A percentile compares a stretch with the other conserved stretches of the same genome.
These are phyloP conservation scores for Cololabis saira DNA, from an alignment of 2,113 vertebrate species.

Conservation along the genomic window DNA sequence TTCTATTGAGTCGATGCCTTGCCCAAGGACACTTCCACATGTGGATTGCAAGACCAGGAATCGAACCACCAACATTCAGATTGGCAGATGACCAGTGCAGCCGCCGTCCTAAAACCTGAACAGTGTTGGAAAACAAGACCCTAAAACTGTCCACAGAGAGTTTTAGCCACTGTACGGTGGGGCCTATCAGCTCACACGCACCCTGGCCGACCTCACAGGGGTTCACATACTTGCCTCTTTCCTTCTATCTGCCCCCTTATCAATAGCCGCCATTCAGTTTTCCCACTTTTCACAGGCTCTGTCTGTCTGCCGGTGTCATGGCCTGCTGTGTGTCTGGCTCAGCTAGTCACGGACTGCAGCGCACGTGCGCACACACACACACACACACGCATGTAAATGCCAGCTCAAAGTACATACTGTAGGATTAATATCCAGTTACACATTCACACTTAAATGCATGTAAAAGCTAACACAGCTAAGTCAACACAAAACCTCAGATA, in stretches of 20 bases:
- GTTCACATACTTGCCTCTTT: conserved; percentile 11
- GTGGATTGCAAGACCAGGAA: no score
- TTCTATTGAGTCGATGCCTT: no score
- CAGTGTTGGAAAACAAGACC: no score
- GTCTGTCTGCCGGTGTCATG: conserved; percentile 15
- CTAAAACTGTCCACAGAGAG: no score
- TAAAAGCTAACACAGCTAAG: background rate
- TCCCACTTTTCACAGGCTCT: conserved; percentile 25
- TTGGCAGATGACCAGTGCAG: no score
- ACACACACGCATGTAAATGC: background rate
- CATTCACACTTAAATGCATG: conserved; percentile 6
- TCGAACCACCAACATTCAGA: no score
- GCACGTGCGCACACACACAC: conserved; percentile 2
- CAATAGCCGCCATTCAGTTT: conserved; percentile 47
- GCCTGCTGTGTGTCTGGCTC: conserved; percentile 43
- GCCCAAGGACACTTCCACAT: no score
- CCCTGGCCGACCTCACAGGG: conserved; percentile 2
- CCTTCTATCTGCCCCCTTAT: background rate
- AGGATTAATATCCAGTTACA: background rate
- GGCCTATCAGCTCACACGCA: background rate
- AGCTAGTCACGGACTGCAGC: conserved; percentile 33
- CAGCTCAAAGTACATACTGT: background rate
- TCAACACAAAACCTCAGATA: background rate
- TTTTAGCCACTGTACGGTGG: no score
- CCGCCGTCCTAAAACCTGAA: no score